Conservation (phyloP, 2,797 vertebrate genomes). For the Esox masquinongy region DNA sequence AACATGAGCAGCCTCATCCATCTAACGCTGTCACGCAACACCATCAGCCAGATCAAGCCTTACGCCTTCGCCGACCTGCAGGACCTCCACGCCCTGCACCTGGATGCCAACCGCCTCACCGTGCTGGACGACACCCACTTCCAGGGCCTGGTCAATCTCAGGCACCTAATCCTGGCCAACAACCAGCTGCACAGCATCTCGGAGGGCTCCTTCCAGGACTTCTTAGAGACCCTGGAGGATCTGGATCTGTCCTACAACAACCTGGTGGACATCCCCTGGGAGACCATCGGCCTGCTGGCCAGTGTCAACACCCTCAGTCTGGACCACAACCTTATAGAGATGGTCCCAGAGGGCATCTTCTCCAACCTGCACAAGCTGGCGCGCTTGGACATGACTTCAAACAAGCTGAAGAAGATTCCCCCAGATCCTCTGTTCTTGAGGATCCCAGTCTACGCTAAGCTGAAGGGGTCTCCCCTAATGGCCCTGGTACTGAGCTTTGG, state of each 20-base stretch:
- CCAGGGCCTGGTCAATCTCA: slow-evolving; percentile 85
- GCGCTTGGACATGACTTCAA: slow-evolving; percentile 91
- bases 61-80: slow-evolving; percentile 87
- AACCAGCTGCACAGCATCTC: slow-evolving; percentile 92
- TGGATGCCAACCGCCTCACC: slow-evolving; percentile 88
- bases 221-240: slow-evolving; percentile 86
- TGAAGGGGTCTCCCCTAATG: slow-evolving; percentile 81
- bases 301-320: slow-evolving; percentile 88
- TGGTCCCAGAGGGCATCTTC: slow-evolving; percentile 87
- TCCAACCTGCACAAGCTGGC: slow-evolving; percentile 90
- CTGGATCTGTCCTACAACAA: slow-evolving; percentile 92
- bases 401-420: slow-evolving; percentile 91
- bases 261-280: slow-evolving; percentile 87
- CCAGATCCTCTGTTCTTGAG: slow-evolving; percentile 88
- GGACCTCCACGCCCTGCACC: slow-evolving; percentile 86
- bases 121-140: slow-evolving; percentile 83
- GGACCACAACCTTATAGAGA: slow-evolving; percentile 90
- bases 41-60: slow-evolving; percentile 86
- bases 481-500: slow-evolving; percentile 87
- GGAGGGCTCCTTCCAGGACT: slow-evolving; percentile 90
- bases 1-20: slow-evolving; percentile 93
- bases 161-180: slow-evolving; percentile 96
- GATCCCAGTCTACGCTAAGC: slow-evolving; percentile 85
- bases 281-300: slow-evolving; percentile 81
- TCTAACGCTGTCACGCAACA: slow-evolving; percentile 88